Conservation (phyloP, 1,140 invertebrate species). For the Episyrphus balteatus region DNA sequence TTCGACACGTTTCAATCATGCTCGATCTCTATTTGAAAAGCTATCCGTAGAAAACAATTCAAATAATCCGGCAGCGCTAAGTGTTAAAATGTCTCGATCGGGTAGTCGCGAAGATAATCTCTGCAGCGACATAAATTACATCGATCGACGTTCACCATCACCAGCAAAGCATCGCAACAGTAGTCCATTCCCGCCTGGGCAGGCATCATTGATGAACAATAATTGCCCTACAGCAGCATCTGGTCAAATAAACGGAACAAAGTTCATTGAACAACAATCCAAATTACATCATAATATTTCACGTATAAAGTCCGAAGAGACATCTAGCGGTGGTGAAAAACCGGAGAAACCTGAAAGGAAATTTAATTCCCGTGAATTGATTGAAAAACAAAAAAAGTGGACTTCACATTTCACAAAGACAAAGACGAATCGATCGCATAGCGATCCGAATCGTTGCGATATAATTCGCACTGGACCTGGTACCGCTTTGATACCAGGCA, state of each 20-base stretch:
- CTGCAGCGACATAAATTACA: slow-evolving; percentile 16
- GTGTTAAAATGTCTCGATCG: slow-evolving; percentile 24
- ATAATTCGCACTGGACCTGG: slow-evolving; percentile 35
- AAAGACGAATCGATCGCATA: slow-evolving; percentile 48
- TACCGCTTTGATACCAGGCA: slow-evolving; percentile 23
- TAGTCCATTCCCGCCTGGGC: slow-evolving; percentile 27
- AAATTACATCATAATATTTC: slow-evolving; percentile 22
- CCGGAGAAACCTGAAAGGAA: slow-evolving; percentile 71
- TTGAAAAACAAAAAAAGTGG: slow-evolving; percentile 84
- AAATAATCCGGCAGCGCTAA: slow-evolving; percentile 29
- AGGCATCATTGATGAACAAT: slow-evolving; percentile 21
- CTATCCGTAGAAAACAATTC: slow-evolving; percentile 64
- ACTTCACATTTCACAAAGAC: slow-evolving; percentile 77
- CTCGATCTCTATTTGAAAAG: slow-evolving; percentile 84
- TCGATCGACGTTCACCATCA: slow-evolving; percentile 31
- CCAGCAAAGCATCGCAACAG: slow-evolving; percentile 24
- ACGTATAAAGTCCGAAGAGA: slow-evolving; percentile 39
- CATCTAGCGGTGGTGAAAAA: slow-evolving; percentile 33
- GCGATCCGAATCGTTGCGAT: slow-evolving; percentile 47
- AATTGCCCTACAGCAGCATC: slow-evolving; percentile 27
- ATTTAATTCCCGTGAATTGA: slow-evolving; percentile 71
- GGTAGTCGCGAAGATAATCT: slow-evolving; percentile 34
- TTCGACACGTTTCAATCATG: slow-evolving; percentile 82
- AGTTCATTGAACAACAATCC: slow-evolving; percentile 4
- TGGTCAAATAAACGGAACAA: slow-evolving; percentile 6